Evolutionary conservation across 2,113 vertebrate genomes (phyloP).

Genomic region (Phrynocephalus versicolor): DNA sequence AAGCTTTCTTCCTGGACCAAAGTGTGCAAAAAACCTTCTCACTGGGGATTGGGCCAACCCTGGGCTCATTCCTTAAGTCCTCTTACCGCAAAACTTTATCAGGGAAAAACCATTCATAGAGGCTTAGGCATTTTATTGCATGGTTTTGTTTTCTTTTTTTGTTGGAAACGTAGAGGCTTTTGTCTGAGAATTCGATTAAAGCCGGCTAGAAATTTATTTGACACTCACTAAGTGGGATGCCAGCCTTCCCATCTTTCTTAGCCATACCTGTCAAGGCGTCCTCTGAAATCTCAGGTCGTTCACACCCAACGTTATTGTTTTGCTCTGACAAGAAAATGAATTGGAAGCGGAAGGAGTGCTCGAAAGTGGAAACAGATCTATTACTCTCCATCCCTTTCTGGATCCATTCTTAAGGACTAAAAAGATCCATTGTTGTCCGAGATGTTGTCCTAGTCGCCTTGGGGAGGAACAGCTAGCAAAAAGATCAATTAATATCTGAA

Average conservation of each 20-base stretch:
- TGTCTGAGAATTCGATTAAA: neutral
- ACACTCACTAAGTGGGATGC: neutral
- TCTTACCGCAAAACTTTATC: neutral
- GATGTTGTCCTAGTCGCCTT: neutral
- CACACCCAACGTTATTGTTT: neutral
- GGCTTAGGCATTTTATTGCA: conserved; percentile 11
- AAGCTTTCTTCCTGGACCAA: conserved; percentile 32
- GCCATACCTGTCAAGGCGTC: neutral
- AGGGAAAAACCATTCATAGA: conserved; percentile 22
- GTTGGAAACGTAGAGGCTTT: neutral
- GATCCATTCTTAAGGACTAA: neutral
- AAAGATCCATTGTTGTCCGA: neutral
- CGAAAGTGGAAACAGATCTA: neutral
- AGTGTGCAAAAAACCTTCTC: conserved; percentile 41
- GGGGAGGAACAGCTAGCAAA: neutral
- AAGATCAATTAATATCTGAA: neutral
- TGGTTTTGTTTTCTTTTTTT: neutral
- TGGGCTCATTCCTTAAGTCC: conserved; percentile 29
- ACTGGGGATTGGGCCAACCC: neutral
- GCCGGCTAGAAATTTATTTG: neutral
- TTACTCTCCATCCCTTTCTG: neutral
- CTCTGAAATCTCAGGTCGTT: neutral
- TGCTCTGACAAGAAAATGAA: neutral
- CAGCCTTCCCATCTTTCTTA: neutral
- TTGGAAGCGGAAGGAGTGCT: neutral